A percentile compares a stretch with the other conserved stretches of the same genome.
Evolutionary conservation across 2,113 vertebrate genomes (phyloP).

Genomic region (Pterocles burchelli): DNA sequence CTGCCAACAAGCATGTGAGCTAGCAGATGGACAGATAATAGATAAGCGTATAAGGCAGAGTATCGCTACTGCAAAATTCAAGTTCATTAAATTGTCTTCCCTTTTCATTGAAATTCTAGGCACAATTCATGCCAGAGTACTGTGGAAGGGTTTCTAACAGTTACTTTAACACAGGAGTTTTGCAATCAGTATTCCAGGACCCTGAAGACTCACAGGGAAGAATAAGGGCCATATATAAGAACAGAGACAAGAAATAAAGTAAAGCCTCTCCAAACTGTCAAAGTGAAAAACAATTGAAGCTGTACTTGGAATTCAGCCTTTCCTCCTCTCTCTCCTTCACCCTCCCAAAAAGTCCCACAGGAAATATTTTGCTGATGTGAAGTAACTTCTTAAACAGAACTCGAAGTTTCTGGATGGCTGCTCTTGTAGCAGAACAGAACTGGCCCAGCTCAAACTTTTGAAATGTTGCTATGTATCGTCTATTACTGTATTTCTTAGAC

Average conservation of each 20-base stretch:
- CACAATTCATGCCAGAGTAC: not conserved
- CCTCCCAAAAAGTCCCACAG: not conserved
- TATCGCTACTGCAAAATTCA: not conserved
- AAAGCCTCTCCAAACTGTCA: not conserved
- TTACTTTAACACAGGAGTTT: not conserved
- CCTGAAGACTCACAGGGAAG: not conserved
- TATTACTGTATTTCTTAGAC: not conserved
- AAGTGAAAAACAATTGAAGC: not conserved
- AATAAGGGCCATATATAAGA: not conserved
- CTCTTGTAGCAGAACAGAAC: not conserved
- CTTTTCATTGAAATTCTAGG: not conserved
- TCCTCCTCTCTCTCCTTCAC: not conserved
- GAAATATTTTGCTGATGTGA: not conserved
- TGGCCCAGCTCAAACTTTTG: not conserved
- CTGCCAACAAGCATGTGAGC: conserved; percentile 11
- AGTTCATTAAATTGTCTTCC: conserved; percentile 10
- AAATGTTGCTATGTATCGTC: fast-evolving
- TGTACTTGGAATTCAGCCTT: not conserved
- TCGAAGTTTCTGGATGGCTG: not conserved
- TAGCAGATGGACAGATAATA: conserved; percentile 35
- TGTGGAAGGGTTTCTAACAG: not conserved
- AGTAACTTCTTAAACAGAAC: not conserved
- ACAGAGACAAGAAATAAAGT: not conserved
- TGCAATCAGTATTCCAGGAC: not conserved
- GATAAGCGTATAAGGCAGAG: not conserved